These are phyloP conservation scores for Apocrypta bakeri DNA, from an alignment of 1,140 invertebrate genomes.

Conservation along the genomic window DNA sequence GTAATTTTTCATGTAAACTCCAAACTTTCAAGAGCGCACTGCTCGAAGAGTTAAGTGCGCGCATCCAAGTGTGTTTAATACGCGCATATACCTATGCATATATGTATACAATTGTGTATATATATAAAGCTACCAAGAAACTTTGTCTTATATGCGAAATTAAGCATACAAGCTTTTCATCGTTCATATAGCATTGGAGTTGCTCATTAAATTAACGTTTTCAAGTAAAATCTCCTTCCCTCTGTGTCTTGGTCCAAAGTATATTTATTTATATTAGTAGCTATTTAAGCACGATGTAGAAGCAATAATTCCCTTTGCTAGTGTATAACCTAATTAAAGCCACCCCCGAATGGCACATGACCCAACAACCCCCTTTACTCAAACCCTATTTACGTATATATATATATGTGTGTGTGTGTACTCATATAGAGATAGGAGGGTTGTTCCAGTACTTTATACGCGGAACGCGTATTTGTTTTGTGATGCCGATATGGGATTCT, in stretches of 20 bases:
- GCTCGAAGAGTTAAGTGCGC: not conserved
- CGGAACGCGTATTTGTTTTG: slow-evolving; percentile 60
- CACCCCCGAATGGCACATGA: not conserved
- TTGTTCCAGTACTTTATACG: slow-evolving; percentile 33
- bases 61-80: not conserved
- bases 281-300: not conserved
- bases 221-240: not conserved
- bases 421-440: not conserved
- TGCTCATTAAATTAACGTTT: not conserved
- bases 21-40: not conserved
- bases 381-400: not conserved
- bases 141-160: not conserved
- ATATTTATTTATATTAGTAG: not conserved
- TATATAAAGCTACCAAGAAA: not conserved
- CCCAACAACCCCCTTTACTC: not conserved
- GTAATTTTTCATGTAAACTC: not conserved
- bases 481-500: slow-evolving; percentile 55
- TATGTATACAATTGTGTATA: too few relatives aligned
- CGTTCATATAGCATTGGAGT: too few relatives aligned
- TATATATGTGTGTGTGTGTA: not conserved
- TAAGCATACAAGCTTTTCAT: too few relatives aligned
- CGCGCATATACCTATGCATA: too few relatives aligned
- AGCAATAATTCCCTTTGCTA: not conserved
- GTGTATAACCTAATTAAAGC: not conserved
- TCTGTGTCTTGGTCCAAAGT: not conserved